A percentile compares a stretch with the other conserved stretches of the same genome.
Conservation (phyloP, 92 coral and sea anemone species). For the Actinostola sp. region DNA sequence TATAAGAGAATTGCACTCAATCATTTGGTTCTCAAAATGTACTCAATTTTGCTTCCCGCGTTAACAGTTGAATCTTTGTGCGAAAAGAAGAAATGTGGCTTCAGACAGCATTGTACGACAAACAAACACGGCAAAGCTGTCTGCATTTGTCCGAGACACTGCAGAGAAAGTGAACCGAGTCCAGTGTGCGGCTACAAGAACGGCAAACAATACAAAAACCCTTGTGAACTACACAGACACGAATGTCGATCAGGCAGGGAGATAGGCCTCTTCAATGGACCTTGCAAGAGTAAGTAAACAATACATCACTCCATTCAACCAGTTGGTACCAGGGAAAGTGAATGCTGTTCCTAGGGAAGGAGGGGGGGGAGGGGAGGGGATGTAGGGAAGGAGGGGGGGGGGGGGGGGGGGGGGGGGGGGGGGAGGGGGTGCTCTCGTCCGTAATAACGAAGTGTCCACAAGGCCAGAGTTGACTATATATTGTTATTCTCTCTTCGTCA, state of each 20-base stretch:
- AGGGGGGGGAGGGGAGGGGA: no score
- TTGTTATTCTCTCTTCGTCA: no score
- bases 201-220: constrained; percentile 87
- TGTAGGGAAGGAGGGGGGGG: no score
- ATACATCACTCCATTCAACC: neutral
- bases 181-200: constrained; percentile 91
- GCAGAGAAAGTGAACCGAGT: constrained; percentile 43
- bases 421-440: no score
- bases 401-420: no score
- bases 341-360: no score
- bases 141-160: constrained; percentile 81
- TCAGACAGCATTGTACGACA: constrained; percentile 70
- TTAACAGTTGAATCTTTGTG: constrained; percentile 51
- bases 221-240: constrained; percentile 76
- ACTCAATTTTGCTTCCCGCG: no score
- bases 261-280: constrained; percentile 73
- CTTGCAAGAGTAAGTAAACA: constrained; percentile 81
- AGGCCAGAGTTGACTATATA: no score
- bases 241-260: constrained; percentile 75
- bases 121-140: constrained; percentile 62
- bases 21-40: no score
- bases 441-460: no score
- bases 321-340: neutral
- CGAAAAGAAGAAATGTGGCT: constrained; percentile 74
- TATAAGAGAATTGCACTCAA: no score